Evolutionary conservation across 2,888 invertebrate species (phyloP).

Genomic region (Dusona sp.): DNA sequence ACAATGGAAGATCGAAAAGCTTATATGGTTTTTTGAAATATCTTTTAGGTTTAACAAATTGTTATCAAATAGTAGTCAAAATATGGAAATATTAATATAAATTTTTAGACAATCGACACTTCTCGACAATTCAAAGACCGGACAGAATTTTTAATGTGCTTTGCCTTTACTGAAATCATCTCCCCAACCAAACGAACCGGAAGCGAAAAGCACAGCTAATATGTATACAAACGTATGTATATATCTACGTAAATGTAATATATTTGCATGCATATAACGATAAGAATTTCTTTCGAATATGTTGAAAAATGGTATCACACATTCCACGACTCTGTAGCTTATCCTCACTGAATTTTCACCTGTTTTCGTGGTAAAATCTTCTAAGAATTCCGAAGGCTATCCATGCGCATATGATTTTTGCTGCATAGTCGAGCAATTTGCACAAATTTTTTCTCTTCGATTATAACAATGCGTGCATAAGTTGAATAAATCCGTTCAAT

Average conservation of each 20-base stretch:
- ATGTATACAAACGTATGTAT: background rate
- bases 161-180: background rate
- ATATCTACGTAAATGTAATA: background rate
- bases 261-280: background rate
- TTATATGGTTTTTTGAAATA: background rate
- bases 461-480: slow-evolving; percentile 23
- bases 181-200: background rate
- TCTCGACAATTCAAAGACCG: background rate
- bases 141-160: background rate
- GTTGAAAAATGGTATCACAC: background rate
- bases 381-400: background rate
- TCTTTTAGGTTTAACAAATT: background rate
- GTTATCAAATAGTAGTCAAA: background rate
- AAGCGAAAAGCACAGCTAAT: background rate
- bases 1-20: background rate
- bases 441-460: background rate
- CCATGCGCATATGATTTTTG: background rate
- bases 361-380: background rate
- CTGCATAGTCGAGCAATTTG: background rate
- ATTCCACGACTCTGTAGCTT: background rate
- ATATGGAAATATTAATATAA: background rate
- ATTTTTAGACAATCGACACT: background rate
- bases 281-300: background rate
- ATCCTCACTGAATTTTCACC: background rate
- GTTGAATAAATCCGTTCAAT: background rate